phyloP scores from a whole-genome alignment of 2,113 vertebrate genomes.

The Erythrolamprus reginae region DNA sequence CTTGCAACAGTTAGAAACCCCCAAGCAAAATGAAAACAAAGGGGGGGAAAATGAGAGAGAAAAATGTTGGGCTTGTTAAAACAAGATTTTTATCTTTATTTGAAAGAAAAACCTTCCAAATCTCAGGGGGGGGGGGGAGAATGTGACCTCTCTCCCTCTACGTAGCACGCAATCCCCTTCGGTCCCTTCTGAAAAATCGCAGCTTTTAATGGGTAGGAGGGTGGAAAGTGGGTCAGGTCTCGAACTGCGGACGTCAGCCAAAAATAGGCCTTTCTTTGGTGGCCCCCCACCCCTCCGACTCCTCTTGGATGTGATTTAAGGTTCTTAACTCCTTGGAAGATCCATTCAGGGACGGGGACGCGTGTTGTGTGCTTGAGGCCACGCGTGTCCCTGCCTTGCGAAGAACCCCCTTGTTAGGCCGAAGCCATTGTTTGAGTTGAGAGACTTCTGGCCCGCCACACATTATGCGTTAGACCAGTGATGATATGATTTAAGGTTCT shows the following conservation, averaged over 20 bases:
- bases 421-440: too few relatives aligned
- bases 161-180: background rate
- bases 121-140: constrained; percentile 31
- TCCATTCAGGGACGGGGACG: background rate
- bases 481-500: too few relatives aligned
- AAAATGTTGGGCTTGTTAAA: background rate
- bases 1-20: background rate
- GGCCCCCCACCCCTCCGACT: too few relatives aligned
- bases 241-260: background rate
- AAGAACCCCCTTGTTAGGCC: too few relatives aligned
- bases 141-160: background rate
- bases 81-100: background rate
- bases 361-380: background rate
- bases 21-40: background rate
- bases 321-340: background rate
- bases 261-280: background rate
- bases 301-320: constrained; percentile 17
- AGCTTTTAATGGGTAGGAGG: constrained; percentile 7
- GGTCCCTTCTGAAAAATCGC: constrained; percentile 3
- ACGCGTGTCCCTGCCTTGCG: rapidly evolving
- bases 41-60: background rate
- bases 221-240: constrained; percentile 33
- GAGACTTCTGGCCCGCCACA: too few relatives aligned
- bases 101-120: background rate
- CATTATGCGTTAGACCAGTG: too few relatives aligned